Evolutionary conservation across 2,113 vertebrate species (phyloP).

Genomic region (Scopus umbretta): DNA sequence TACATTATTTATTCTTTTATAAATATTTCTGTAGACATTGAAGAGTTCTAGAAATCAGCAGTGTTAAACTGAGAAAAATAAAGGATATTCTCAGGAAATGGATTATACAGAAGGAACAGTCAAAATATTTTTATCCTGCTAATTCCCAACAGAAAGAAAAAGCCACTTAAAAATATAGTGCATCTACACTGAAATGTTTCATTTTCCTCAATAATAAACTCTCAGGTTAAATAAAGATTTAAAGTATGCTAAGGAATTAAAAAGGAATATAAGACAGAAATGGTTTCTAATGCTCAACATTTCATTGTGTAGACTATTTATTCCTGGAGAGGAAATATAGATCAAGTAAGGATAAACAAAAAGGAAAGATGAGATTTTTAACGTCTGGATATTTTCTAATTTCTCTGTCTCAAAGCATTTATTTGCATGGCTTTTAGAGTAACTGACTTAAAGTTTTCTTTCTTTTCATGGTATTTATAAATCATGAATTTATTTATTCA

Average conservation of each 20-base stretch:
- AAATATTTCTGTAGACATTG: not conserved
- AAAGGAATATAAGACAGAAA: not conserved
- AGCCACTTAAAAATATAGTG: not conserved
- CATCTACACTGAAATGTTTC: not conserved
- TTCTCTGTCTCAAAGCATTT: not conserved
- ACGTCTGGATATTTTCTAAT: not conserved
- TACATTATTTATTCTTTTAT: not conserved
- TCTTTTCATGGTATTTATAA: not conserved
- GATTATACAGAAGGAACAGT: not conserved
- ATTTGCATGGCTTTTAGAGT: not conserved
- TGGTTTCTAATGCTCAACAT: not conserved
- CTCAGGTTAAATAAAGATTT: not conserved
- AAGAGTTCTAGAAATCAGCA: not conserved
- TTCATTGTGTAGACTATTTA: not conserved
- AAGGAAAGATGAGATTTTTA: not conserved
- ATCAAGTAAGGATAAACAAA: not conserved
- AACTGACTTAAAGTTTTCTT: not conserved
- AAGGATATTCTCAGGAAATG: not conserved
- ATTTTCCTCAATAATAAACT: not conserved
- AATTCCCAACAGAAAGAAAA: not conserved
- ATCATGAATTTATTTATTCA: too few species aligned
- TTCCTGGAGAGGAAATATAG: not conserved
- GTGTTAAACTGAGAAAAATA: not conserved
- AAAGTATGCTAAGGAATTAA: not conserved
- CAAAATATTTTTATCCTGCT: not conserved